These are phyloP conservation scores for Steatocranus sp. DNA, from an alignment of 2,797 vertebrate genomes.

Conservation along the genomic window DNA sequence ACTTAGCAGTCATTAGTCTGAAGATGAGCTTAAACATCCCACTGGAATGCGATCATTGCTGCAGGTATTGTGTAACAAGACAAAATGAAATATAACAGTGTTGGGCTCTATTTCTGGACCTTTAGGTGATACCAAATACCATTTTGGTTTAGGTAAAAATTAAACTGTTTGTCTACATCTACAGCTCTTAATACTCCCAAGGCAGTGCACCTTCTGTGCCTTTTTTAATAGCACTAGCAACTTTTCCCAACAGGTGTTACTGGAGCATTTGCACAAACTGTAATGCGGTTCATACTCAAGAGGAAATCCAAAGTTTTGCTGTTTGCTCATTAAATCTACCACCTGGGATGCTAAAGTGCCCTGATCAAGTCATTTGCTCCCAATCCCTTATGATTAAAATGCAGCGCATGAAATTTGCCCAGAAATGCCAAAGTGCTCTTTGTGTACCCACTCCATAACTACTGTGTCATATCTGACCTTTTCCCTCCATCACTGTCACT, in stretches of 20 bases:
- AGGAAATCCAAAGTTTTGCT: background rate
- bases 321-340: conserved; percentile 18
- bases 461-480: conserved; percentile 71
- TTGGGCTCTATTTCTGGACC: background rate
- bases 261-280: background rate
- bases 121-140: background rate
- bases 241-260: background rate
- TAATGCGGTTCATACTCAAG: background rate
- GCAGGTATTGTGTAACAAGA: background rate
- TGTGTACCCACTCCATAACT: conserved; percentile 43
- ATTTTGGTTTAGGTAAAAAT: background rate
- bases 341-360: background rate
- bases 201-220: background rate
- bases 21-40: conserved; percentile 38
- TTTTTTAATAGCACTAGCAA: background rate
- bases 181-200: background rate
- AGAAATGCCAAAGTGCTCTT: conserved; percentile 69
- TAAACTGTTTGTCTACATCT: background rate
- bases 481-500: conserved; percentile 66
- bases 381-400: conserved; percentile 44
- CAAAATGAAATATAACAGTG: background rate
- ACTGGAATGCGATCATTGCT: conserved; percentile 33
- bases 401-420: conserved; percentile 29
- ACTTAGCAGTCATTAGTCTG: conserved; percentile 47
- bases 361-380: background rate